Evolutionary conservation across 1,140 invertebrate genomes (phyloP).

Genomic region (Penaeus chinensis): DNA sequence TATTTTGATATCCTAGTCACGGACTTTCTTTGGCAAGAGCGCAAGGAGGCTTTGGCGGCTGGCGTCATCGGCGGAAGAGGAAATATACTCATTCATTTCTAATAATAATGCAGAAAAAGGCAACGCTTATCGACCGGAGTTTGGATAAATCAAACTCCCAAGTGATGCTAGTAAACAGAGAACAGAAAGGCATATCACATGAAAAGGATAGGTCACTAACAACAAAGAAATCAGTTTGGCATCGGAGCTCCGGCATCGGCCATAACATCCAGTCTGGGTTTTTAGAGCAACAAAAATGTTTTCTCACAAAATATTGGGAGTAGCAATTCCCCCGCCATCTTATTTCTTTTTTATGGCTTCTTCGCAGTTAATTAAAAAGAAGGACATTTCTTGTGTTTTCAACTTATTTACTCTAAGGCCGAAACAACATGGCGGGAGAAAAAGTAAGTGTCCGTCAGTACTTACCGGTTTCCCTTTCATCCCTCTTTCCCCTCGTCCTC

Average conservation of each 20-base stretch:
- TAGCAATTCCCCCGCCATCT: slow-evolving; percentile 41
- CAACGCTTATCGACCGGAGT: not conserved
- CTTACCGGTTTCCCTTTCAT: slow-evolving; percentile 3
- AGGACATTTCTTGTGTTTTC: slow-evolving; percentile 33
- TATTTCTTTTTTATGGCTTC: slow-evolving; percentile 29
- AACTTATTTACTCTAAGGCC: slow-evolving; percentile 14
- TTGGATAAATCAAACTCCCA: no score
- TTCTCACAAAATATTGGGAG: slow-evolving; percentile 44
- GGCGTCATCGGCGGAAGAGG: not conserved
- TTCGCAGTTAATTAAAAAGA: slow-evolving; percentile 34
- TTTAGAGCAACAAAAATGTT: slow-evolving; percentile 38
- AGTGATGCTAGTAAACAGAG: not conserved
- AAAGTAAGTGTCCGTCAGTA: slow-evolving; percentile 2
- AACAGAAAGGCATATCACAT: not conserved
- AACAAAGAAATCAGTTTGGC: not conserved
- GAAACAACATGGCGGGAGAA: slow-evolving; percentile 6
- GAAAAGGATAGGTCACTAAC: not conserved
- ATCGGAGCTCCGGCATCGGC: not conserved
- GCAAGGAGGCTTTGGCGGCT: not conserved
- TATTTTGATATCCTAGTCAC: slow-evolving; percentile 23
- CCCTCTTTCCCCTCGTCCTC: not conserved
- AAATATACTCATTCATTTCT: no score
- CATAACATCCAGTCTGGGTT: slow-evolving; percentile 27
- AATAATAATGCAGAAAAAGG: not conserved
- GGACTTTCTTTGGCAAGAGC: not conserved